These are phyloP conservation scores for Pholis gunnellus DNA, from an alignment of 2,113 vertebrate species.

Conservation along the genomic window DNA sequence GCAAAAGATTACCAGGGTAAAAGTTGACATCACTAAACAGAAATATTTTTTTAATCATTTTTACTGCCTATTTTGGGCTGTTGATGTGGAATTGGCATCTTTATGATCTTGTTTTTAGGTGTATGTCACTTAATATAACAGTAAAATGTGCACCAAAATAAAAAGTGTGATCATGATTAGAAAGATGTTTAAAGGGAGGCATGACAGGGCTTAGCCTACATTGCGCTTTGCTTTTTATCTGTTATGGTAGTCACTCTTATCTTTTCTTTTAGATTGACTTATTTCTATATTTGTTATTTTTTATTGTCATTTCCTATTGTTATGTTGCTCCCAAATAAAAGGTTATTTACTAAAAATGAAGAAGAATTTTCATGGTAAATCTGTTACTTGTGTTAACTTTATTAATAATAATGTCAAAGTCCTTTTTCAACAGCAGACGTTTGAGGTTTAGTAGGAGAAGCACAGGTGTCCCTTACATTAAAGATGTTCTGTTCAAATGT, in stretches of 20 bases:
- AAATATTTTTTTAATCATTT: neutral
- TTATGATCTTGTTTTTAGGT: neutral
- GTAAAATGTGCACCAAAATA: constrained; percentile 11
- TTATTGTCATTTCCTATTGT: constrained; percentile 48
- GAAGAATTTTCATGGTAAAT: neutral
- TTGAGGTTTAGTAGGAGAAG: neutral
- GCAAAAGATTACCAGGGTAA: neutral
- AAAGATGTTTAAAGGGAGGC: constrained; percentile 13
- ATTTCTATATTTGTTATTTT: constrained; percentile 51
- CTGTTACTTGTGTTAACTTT: neutral
- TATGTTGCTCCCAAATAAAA: constrained; percentile 68
- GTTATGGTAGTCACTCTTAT: constrained; percentile 9
- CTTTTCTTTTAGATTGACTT: constrained; percentile 39
- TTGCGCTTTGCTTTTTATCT: neutral
- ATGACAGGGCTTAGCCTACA: neutral
- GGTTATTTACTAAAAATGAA: constrained; percentile 36
- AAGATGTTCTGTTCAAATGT: neutral
- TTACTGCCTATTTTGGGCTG: neutral
- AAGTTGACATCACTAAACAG: neutral
- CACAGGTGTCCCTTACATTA: neutral
- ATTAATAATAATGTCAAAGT: neutral
- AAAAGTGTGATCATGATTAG: constrained; percentile 1
- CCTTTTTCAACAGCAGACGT: neutral
- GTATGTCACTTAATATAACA: constrained; percentile 2
- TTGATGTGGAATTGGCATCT: neutral